Conservation (phyloP, 1,140 invertebrate species). For the Pachypeltis micranthus region DNA sequence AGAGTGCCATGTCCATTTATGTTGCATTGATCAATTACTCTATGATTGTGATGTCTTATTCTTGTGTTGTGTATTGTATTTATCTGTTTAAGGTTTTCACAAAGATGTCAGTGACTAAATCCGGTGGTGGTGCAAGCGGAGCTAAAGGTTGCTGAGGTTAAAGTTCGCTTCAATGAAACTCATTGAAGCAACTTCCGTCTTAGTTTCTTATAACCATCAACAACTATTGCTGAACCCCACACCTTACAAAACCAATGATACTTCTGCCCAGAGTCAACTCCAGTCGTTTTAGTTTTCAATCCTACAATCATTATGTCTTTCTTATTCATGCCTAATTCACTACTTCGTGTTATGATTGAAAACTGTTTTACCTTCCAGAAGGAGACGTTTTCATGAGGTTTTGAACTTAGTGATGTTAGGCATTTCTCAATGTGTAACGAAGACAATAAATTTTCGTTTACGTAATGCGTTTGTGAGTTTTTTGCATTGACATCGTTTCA, state of each 20-base stretch:
- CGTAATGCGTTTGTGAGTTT: no score
- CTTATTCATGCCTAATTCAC: not conserved
- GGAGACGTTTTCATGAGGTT: constrained; percentile 1
- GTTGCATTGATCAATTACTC: not conserved
- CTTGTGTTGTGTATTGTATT: not conserved
- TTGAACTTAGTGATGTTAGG: no score
- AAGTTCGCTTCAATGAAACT: constrained; percentile 26
- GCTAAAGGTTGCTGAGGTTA: constrained; percentile 53
- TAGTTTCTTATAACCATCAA: not conserved
- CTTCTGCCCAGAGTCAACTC: not conserved
- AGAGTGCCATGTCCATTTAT: not conserved
- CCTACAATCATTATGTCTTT: not conserved
- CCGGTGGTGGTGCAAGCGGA: constrained; percentile 38
- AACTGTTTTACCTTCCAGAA: not conserved
- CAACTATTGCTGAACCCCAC: not conserved
- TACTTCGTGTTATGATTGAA: not conserved
- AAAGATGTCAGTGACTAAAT: constrained; percentile 43
- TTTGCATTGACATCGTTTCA: no score
- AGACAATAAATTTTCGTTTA: no score
- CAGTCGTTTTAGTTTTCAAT: not conserved
- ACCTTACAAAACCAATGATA: not conserved
- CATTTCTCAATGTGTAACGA: no score
- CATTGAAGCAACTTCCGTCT: not conserved
- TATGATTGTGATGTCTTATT: not conserved
- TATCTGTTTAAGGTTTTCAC: constrained; percentile 44